Conservation (phyloP, 2,888 invertebrate species). For the Parapristionchus giblindavisi region DNA sequence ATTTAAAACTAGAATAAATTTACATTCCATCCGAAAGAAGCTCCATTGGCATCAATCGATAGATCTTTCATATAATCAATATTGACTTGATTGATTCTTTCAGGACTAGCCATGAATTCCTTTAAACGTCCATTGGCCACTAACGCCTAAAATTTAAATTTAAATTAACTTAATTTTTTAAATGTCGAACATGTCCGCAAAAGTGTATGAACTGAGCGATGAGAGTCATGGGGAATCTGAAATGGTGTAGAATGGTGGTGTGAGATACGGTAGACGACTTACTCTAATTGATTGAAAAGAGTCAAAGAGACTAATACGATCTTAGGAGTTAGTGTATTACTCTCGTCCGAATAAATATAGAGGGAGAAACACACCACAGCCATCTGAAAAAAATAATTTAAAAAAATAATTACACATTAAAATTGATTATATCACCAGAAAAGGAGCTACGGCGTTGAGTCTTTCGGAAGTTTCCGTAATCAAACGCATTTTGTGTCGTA, state of each 20-base stretch:
- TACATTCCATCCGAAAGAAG: slow-evolving; percentile 18
- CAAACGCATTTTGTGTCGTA: slow-evolving; percentile 43
- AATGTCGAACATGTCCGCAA: too few relatives aligned
- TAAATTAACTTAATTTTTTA: slow-evolving; percentile 38
- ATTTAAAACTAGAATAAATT: not conserved
- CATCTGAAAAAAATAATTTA: slow-evolving; percentile 72
- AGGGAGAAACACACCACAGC: slow-evolving; percentile 84
- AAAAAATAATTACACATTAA: not conserved
- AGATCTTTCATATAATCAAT: too few relatives aligned
- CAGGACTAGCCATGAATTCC: too few relatives aligned
- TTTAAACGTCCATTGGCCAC: too few relatives aligned
- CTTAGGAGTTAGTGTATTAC: slow-evolving; percentile 79
- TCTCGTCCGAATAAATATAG: slow-evolving; percentile 76
- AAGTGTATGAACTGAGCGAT: too few relatives aligned
- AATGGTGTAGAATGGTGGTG: not conserved
- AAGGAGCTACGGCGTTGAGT: slow-evolving; percentile 47
- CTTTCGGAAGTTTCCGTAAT: slow-evolving; percentile 43
- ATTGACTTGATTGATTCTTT: too few relatives aligned
- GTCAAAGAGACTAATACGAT: slow-evolving; percentile 64
- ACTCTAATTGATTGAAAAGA: slow-evolving; percentile 54
- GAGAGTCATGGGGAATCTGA: too few relatives aligned
- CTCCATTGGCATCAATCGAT: not conserved
- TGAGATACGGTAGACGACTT: not conserved
- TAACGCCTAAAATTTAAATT: too few relatives aligned
- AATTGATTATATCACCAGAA: slow-evolving; percentile 41